A percentile compares a stretch with the other conserved stretches of the same genome.
phyloP scores from a whole-genome alignment of 2,113 vertebrate species.

The Malurus elegans region DNA sequence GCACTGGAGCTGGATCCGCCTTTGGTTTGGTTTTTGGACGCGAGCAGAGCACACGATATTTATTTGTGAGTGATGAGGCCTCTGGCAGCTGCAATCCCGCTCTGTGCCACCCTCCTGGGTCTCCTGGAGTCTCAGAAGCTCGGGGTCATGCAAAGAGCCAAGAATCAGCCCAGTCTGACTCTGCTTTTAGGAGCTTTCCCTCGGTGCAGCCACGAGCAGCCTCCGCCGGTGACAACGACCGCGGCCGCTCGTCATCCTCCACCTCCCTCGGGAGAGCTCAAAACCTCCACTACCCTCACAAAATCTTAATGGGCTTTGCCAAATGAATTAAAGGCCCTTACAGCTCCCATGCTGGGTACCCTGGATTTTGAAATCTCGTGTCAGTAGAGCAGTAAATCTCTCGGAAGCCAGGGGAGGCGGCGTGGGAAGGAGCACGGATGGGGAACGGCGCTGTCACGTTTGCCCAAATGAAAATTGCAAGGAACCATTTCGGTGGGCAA shows the following conservation, averaged over 20 bases:
- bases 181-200: not conserved
- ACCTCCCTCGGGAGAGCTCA: not conserved
- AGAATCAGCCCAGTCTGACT: not conserved
- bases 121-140: not conserved
- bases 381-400: constrained; percentile 8
- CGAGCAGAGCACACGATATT: not conserved
- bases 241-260: not conserved
- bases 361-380: not conserved
- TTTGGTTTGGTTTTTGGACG: not conserved
- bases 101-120: not conserved
- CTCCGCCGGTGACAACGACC: not conserved
- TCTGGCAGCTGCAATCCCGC: not conserved
- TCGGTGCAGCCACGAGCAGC: not conserved
- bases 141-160: not conserved
- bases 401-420: not conserved
- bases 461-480: not conserved
- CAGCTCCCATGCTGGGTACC: not conserved
- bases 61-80: not conserved
- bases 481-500: not conserved
- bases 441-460: not conserved
- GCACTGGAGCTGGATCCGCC: not conserved
- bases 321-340: constrained; percentile 39
- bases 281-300: constrained; percentile 19
- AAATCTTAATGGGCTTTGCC: constrained; percentile 2
- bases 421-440: not conserved